Evolutionary conservation across 2,888 invertebrate genomes (phyloP), one percentile per base, ranked within the genome.

Genomic region (Salpingus planirostris): DNA sequence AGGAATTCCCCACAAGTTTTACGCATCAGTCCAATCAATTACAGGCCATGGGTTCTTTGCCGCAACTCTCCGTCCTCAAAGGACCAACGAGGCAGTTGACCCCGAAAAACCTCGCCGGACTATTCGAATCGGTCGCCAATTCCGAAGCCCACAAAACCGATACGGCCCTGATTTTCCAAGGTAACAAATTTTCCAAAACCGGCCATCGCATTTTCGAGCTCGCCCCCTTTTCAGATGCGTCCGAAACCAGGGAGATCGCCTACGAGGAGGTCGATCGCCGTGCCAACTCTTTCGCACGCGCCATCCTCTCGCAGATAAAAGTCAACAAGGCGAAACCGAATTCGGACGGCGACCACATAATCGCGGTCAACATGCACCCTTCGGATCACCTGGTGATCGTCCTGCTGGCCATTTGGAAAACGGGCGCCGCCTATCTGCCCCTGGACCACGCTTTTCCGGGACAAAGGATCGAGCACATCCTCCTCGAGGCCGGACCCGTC

Each of bases 401-500:
- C 0, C 62, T 91, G 11, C 60, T 90, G 38, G 77, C 84, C 1
- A 75, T 81, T 29, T 78, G 86, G 75, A 88, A 89, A 64, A 70
- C 81, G 0, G 89, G 90, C 0, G 84, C 82, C 10, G 83, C 88
- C 0, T 91, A 91, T 63, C 67, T 90, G 30, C 90, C 91, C 0
- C 68, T 91, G 49, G 89, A 89, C 55, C 75, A 78, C 0, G 72
- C 70, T 18, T 73, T 73, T 44, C 89, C 90, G 0, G 72, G 71
- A 13, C 72, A 74, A 2, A 71, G 90, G 44, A 73, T 88, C 24
- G 70, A 76, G 11, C 85, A 88, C 51, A 88, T 90, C 31, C 57
- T 89, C 8, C 65, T 70, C 11, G 88, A 88, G 56, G 73, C 86
- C 0, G 71, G 75, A 38, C 89, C 89, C 0, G 69, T 78, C 0